These are phyloP conservation scores for Parasteatoda tepidariorum DNA, from an alignment of 1,140 invertebrate species.

Conservation along the genomic window DNA sequence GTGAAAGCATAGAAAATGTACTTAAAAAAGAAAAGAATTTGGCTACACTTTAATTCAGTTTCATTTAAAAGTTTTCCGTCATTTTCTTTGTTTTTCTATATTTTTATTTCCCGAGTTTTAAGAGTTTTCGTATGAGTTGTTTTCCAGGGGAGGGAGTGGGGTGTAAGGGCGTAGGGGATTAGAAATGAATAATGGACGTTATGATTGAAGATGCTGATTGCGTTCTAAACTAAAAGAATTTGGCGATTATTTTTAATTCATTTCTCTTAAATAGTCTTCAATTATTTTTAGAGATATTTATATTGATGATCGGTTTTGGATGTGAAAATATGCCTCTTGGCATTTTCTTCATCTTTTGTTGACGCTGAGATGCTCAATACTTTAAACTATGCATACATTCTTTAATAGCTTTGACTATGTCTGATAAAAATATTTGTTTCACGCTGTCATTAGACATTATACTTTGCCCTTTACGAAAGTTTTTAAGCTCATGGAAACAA, in stretches of 20 bases:
- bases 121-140: not conserved
- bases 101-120: not conserved
- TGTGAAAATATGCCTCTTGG: conserved; percentile 16
- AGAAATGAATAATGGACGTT: conserved; percentile 3
- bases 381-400: too few species aligned
- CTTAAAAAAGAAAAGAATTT: conserved; percentile 17
- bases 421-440: too few species aligned
- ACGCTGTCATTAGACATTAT: too few species aligned
- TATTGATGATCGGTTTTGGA: not conserved
- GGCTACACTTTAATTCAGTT: conserved; percentile 34
- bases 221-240: not conserved
- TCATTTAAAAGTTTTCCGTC: not conserved
- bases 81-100: not conserved
- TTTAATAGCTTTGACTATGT: too few species aligned
- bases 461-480: too few species aligned
- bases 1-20: not conserved
- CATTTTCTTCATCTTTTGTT: conserved; percentile 16
- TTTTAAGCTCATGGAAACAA: too few species aligned
- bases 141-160: not conserved
- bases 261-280: conserved; percentile 16
- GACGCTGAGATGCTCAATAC: not conserved
- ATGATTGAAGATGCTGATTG: conserved; percentile 8
- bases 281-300: conserved; percentile 16
- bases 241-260: not conserved
- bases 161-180: not conserved